phyloP scores from a whole-genome alignment of 2,113 vertebrate species.

The Saccopteryx leptura region DNA sequence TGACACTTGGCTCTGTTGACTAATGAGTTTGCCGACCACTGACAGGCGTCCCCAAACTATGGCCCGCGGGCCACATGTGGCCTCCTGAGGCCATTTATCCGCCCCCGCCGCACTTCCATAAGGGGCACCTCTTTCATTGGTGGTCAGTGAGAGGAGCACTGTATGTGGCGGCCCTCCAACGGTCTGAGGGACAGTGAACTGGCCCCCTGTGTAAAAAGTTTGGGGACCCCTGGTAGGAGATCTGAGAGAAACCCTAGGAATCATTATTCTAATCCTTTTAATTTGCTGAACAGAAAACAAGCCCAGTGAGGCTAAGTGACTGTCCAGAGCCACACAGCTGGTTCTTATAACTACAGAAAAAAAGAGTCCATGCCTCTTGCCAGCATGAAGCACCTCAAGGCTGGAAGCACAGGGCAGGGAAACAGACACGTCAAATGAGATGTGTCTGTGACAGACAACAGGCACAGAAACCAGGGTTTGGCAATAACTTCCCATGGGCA shows the following conservation, averaged over 20 bases:
- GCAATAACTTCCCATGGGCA: accelerated
- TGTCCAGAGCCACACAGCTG: background rate
- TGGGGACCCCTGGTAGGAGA: background rate
- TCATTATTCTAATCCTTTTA: background rate
- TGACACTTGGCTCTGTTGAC: too few relatives aligned
- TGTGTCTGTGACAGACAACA: accelerated
- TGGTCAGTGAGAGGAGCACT: too few relatives aligned
- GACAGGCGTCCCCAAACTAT: too few relatives aligned
- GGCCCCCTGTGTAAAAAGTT: too few relatives aligned
- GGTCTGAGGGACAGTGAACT: too few relatives aligned
- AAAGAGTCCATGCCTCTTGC: background rate
- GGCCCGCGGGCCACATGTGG: too few relatives aligned
- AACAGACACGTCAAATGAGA: accelerated
- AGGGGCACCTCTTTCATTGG: too few relatives aligned
- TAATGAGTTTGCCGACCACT: too few relatives aligned
- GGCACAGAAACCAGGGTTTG: accelerated
- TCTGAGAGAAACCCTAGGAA: background rate
- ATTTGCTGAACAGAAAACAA: background rate
- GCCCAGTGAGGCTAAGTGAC: background rate
- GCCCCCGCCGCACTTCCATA: too few relatives aligned
- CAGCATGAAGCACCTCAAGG: background rate
- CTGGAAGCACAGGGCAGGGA: background rate
- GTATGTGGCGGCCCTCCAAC: too few relatives aligned
- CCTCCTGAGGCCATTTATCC: too few relatives aligned
- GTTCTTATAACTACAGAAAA: background rate